Evolutionary conservation across 2,797 vertebrate genomes (phyloP), one percentile per base, ranked within the genome.

Genomic region (Girardinus metallicus): DNA sequence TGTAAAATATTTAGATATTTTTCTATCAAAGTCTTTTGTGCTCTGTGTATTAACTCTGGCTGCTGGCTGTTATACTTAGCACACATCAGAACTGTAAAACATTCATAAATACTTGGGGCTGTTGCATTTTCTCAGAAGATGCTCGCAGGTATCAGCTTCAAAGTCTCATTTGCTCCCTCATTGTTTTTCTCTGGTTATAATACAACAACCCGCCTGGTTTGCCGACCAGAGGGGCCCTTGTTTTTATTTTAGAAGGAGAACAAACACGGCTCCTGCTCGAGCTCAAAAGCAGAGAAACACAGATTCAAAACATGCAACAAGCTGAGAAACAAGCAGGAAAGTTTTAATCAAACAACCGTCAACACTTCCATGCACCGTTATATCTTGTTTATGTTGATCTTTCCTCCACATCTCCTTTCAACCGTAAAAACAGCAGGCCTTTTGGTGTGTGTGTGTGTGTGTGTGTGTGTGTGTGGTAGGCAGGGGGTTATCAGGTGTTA

Each of bases 401-500:
- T 11, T 60, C 57, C 18, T 53, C 76, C 53, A 78, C 74, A 81
- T 83, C 80, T 85, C 53, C 39, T 77, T 66, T 64, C 49, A 78
- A 46, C 36, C 71, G 70, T 53, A 70, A 82, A 72, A 77, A 74
- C 80, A 87, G 81, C 80, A 55, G 44, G 73, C 41, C 78, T 31
- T 60, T 29, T 31, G 3, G 73, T 80, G 46, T 47, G 75, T 81
- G 86, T 53, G 5, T 73, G 26, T 4, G n/a, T 36, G 55, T 16
- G 44, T 16, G 44, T 46, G 44, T 46, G 46, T 16, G 4, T 46
- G 26, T 1, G 12, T 36, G 55, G 31, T 73, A 44, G 51, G 71
- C 39, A 29, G 64, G 71, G 81, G 77, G 84, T 91, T 92, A 93
- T 92, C 91, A 88, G 87, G 91, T 90, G 93, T 85, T 85, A 43